These are phyloP conservation scores for Patella ulyssiponensis DNA, from an alignment of 2,888 invertebrate species.

Conservation along the genomic window DNA sequence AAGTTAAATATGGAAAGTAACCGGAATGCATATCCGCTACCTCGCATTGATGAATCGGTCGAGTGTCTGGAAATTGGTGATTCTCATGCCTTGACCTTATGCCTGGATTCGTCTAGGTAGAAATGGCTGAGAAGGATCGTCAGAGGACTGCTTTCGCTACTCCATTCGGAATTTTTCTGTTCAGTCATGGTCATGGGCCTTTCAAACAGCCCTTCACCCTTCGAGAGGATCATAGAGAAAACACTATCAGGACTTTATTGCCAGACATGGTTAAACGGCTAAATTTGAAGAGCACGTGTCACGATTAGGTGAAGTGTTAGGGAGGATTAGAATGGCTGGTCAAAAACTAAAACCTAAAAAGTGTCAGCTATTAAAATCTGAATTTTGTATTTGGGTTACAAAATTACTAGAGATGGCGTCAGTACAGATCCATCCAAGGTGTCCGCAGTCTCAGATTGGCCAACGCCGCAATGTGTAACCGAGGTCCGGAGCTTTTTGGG, in stretches of 20 bases:
- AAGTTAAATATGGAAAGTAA: too few species aligned
- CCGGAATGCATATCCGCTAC: too few species aligned
- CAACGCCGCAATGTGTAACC: neutral
- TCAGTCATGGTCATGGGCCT: slow-evolving; percentile 9
- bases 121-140: slow-evolving; percentile 22
- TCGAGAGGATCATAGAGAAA: slow-evolving; percentile 25
- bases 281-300: slow-evolving; percentile 35
- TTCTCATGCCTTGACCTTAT: slow-evolving; percentile 23
- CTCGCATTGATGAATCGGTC: neutral
- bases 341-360: slow-evolving; percentile 37
- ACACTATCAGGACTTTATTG: slow-evolving; percentile 27
- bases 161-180: slow-evolving; percentile 17
- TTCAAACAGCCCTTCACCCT: slow-evolving; percentile 16
- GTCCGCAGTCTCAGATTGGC: neutral
- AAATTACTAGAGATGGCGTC: neutral
- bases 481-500: neutral
- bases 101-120: slow-evolving; percentile 23
- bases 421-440: neutral
- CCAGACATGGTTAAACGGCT: neutral
- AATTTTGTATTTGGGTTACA: neutral
- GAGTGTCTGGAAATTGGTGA: slow-evolving; percentile 5
- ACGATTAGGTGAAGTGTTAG: slow-evolving; percentile 38
- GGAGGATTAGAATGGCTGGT: slow-evolving; percentile 23
- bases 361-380: slow-evolving; percentile 28
- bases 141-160: slow-evolving; percentile 17